Base-by-base conservation (phyloP, 2,888 invertebrate species). In the Megaustenia siamemsis region DNA sequence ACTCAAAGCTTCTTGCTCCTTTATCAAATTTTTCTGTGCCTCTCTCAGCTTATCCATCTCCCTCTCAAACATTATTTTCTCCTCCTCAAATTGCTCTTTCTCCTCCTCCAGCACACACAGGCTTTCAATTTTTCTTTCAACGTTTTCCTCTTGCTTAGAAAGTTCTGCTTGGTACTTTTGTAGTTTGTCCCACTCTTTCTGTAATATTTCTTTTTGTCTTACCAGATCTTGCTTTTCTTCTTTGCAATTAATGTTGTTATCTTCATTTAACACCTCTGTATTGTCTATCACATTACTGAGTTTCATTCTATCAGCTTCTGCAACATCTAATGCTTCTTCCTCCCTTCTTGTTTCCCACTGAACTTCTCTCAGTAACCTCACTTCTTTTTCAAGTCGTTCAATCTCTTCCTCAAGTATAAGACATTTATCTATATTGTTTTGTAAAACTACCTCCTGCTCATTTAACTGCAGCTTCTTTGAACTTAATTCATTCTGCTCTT, bases 71-170 rank as follows among this genome's bases (percentile, higher is more conserved):
- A 1, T 4, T 12, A 18, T 35, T n/a, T 63, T 78, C 28, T 78
- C 63, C 43, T 78, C 78, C 40, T 78, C 78, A n/a, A 78, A 32
- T 6, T 35, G 43, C 28, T 78, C 78, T 49, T 63, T 78, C 43
- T 78, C 78, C 15, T 43, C 63, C 43, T 78, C 78, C 43, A 78
- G 45, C 60, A 56, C n/a, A 24, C 78, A 78, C 63, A 63, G 35
- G 28, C 40, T 60, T 38, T 78, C 78, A 40, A 78, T 78, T 43
- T 78, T 78, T 21, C 43, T 40, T 63, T 78, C 78, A 5, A 78
- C 43, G 40, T 60, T 63, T n/a, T 60, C 63, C n/a, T 78, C 78
- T 38, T 78, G 78, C 18, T 24, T 32, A 1, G 76, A 6, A 35
- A 76, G 76, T 24, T 76, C 76, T 76, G 53, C 53, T 76, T 56